These are phyloP conservation scores for Hephaestus fuliginosus DNA, from an alignment of 2,797 vertebrate genomes.

Conservation along the genomic window DNA sequence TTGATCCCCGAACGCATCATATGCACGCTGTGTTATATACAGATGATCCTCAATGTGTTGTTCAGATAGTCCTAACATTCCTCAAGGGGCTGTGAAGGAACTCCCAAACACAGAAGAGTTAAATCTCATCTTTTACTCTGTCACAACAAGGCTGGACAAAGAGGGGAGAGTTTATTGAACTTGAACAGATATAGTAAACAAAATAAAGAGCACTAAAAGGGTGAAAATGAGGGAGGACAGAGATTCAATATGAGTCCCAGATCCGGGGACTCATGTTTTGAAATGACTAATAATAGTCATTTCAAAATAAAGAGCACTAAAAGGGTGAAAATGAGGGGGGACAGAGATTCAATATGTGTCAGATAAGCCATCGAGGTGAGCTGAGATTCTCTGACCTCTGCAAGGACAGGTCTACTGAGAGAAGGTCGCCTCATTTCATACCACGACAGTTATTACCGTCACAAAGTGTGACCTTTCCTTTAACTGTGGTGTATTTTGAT, in stretches of 20 bases:
- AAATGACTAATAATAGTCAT: too few relatives aligned
- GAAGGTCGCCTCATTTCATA: not conserved
- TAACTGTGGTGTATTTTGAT: not conserved
- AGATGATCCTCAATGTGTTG: not conserved
- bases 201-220: not conserved
- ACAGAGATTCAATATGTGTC: too few relatives aligned
- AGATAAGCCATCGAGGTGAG: not conserved
- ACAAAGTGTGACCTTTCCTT: not conserved
- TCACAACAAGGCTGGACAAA: not conserved
- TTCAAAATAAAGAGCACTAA: not conserved
- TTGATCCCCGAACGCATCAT: conserved; percentile 22
- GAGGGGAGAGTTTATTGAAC: not conserved
- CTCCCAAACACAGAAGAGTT: not conserved
- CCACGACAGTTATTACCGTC: not conserved
- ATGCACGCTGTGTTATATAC: not conserved
- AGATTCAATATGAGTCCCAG: too few relatives aligned
- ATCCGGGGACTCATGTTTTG: too few relatives aligned
- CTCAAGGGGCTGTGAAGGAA: conserved; percentile 2
- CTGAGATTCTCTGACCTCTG: not conserved
- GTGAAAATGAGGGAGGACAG: too few relatives aligned
- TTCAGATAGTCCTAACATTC: conserved; percentile 1
- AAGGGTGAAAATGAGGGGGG: too few relatives aligned
- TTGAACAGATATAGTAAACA: not conserved
- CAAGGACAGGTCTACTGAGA: too few relatives aligned
- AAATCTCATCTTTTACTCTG: not conserved